Conservation (phyloP, 2,797 vertebrate genomes). For the Sandelia bainsii region DNA sequence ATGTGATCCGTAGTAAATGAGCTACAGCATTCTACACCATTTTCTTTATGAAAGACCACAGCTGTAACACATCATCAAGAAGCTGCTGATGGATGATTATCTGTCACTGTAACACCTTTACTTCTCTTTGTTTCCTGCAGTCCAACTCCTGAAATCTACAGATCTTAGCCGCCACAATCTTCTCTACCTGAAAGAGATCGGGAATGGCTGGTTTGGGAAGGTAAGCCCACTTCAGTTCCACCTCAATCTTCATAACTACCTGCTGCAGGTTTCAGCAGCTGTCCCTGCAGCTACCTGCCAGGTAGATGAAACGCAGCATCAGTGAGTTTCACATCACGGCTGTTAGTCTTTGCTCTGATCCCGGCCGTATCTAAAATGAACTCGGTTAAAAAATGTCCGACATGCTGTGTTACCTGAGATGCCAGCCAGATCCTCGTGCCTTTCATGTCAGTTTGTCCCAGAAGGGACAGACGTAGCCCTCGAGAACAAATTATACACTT, state of each 20-base stretch:
- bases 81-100: background rate
- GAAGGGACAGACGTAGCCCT: background rate
- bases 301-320: conserved; percentile 5
- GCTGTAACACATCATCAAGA: background rate
- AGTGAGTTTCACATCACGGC: background rate
- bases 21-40: too few species aligned
- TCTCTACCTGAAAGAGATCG: conserved; percentile 96
- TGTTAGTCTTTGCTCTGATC: conserved; percentile 24
- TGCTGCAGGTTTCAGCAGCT: background rate
- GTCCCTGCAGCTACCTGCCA: background rate
- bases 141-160: conserved; percentile 89
- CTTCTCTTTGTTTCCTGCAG: conserved; percentile 72
- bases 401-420: conserved; percentile 42
- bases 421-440: conserved; percentile 7
- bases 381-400: conserved; percentile 32
- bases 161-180: conserved; percentile 92
- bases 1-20: background rate
- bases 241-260: conserved; percentile 12
- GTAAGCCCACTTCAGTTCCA: conserved; percentile 76
- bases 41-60: background rate
- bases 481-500: background rate
- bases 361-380: conserved; percentile 5
- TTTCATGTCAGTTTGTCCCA: conserved; percentile 52
- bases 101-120: background rate
- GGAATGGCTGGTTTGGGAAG: conserved; percentile 98